Percentiles rank a stretch among this genome's conserved stretches.
Conservation (phyloP, 2,113 vertebrate genomes). For the Bubo scandiacus region DNA sequence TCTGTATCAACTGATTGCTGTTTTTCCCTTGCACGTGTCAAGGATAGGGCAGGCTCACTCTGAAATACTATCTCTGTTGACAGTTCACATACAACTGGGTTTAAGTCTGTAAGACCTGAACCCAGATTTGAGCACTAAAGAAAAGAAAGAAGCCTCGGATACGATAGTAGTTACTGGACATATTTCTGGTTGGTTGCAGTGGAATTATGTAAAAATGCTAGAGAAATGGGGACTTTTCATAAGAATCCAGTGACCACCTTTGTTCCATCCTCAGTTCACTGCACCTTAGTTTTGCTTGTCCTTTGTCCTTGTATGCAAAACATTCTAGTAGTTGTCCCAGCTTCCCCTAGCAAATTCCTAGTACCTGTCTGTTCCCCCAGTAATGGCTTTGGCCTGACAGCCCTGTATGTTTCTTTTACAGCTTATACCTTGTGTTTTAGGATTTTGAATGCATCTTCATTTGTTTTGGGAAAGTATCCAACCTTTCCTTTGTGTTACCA, state of each 20-base stretch:
- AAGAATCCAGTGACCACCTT: neutral
- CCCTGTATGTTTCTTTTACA: neutral
- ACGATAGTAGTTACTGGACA: fast-evolving
- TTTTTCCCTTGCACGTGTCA: neutral
- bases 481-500: neutral
- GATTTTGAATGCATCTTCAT: neutral
- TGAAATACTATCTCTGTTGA: neutral
- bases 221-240: neutral
- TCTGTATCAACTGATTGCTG: neutral
- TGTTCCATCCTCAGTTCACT: neutral
- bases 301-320: neutral
- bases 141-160: neutral
- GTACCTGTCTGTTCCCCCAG: neutral
- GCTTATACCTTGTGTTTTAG: neutral
- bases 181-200: neutral
- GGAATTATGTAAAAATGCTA: neutral
- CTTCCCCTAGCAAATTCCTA: neutral
- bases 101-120: neutral
- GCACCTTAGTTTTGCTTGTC: neutral
- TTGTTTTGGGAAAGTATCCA: neutral
- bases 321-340: neutral
- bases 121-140: neutral
- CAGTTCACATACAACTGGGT: neutral
- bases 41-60: neutral
- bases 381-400: neutral